Evolutionary conservation across 2,888 invertebrate genomes (phyloP).

Genomic region (Agrochola litura): DNA sequence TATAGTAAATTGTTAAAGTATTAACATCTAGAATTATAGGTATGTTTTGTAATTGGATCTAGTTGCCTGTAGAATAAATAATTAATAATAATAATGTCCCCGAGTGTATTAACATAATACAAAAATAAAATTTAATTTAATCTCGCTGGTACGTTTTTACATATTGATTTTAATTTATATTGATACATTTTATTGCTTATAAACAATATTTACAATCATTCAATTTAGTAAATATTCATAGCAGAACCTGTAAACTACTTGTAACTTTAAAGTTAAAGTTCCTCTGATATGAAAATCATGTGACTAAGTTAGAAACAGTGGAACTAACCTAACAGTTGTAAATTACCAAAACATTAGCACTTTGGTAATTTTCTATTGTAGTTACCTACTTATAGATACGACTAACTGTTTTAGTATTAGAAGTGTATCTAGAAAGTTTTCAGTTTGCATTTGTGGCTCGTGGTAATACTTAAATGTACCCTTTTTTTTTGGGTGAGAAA

Average conservation of each 20-base stretch:
- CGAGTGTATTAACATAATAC: no score
- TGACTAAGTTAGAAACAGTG: constrained; percentile 1
- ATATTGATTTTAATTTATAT: no score
- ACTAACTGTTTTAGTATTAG: not conserved
- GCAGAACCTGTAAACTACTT: not conserved
- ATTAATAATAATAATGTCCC: no score
- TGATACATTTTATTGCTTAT: no score
- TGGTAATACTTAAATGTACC: not conserved
- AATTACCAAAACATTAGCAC: constrained; percentile 21
- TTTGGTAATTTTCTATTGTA: constrained; percentile 5
- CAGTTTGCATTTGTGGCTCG: not conserved
- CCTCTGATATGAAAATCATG: constrained; percentile 16
- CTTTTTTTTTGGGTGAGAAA: no score
- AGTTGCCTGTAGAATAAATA: no score
- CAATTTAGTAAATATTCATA: not conserved
- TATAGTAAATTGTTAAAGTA: no score
- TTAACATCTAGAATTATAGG: no score
- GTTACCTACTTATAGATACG: constrained; percentile 10
- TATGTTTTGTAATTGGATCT: no score
- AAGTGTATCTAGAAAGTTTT: constrained; percentile 14
- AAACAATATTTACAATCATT: not conserved
- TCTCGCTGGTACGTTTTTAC: no score
- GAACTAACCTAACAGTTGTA: constrained; percentile 15
- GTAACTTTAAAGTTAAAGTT: not conserved
- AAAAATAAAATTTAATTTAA: no score